These are phyloP conservation scores for Notothenia rossii DNA, from an alignment of 2,113 vertebrate species.

Conservation along the genomic window DNA sequence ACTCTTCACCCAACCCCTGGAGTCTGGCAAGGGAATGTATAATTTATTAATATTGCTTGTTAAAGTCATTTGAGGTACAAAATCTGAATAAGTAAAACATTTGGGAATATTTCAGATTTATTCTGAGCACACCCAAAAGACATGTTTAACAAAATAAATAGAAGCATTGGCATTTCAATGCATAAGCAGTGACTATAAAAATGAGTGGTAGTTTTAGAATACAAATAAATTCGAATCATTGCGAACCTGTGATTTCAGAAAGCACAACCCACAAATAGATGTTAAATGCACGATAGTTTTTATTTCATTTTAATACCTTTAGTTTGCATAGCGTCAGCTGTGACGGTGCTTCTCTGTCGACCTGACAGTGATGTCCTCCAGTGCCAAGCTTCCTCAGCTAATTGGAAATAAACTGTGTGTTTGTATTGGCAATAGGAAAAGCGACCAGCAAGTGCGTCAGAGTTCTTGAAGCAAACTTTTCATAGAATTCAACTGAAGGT, in stretches of 20 bases:
- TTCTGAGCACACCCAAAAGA: not conserved
- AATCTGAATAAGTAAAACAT: conserved; percentile 19
- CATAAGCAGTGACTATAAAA: not conserved
- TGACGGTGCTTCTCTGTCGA: conserved; percentile 5
- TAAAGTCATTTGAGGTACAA: conserved; percentile 12
- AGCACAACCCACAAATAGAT: not conserved
- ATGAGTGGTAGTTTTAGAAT: not conserved
- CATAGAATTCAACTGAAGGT: conserved; percentile 63
- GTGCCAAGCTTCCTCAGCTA: conserved; percentile 33
- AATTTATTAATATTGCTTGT: conserved; percentile 27
- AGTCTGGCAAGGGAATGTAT: not conserved
- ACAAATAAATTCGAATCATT: not conserved
- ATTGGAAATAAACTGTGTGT: conserved; percentile 63
- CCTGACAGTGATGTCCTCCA: conserved; percentile 22
- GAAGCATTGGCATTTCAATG: not conserved
- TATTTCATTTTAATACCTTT: not conserved
- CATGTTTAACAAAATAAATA: conserved; percentile 1
- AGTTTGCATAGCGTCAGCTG: not conserved
- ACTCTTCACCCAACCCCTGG: not conserved
- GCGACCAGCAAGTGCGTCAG: conserved; percentile 1
- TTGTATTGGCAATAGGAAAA: conserved; percentile 58
- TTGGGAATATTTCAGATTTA: not conserved
- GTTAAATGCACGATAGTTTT: not conserved
- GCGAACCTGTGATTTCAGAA: not conserved
- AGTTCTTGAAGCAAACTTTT: conserved; percentile 60